Percentiles rank a stretch among this genome's conserved stretches.
Evolutionary conservation across 2,113 vertebrate species (phyloP).

Genomic region (Periophthalmus modestus): DNA sequence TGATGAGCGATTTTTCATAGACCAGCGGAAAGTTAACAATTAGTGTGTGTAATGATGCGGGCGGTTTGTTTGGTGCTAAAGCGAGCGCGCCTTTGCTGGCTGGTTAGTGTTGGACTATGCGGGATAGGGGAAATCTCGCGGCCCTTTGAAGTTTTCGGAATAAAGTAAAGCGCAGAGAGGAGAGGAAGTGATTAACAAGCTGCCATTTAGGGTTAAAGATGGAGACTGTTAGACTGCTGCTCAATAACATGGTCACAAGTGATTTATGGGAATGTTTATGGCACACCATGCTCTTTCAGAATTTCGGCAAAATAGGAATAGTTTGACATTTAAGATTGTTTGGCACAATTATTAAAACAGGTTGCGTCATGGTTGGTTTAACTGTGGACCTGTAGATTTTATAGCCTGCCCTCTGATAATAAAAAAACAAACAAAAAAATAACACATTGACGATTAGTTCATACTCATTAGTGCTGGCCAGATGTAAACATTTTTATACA

Average conservation of each 20-base stretch:
- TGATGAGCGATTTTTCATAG: slow-evolving; percentile 9
- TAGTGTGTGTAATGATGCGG: slow-evolving; percentile 62
- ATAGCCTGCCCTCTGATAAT: slow-evolving; percentile 7
- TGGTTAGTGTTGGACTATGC: slow-evolving; percentile 56
- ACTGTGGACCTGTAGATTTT: slow-evolving; percentile 22
- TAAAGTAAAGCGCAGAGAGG: slow-evolving; percentile 35
- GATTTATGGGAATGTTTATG: slow-evolving; percentile 3
- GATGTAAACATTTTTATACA: slow-evolving; percentile 37
- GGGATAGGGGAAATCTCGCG: slow-evolving; percentile 36
- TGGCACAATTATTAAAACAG: too few relatives aligned
- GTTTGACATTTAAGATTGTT: background rate
- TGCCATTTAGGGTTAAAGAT: slow-evolving; percentile 25
- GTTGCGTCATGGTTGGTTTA: slow-evolving; percentile 19
- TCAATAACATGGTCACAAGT: background rate
- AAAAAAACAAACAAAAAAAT: too few relatives aligned
- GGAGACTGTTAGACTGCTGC: slow-evolving; percentile 16
- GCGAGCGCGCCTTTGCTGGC: slow-evolving; percentile 53
- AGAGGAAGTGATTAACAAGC: slow-evolving; percentile 51
- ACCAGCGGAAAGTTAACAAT: slow-evolving; percentile 60
- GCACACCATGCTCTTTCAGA: background rate
- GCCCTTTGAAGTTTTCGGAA: slow-evolving; percentile 52
- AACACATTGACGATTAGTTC: too few relatives aligned
- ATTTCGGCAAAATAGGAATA: background rate
- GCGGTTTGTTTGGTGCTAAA: slow-evolving; percentile 57
- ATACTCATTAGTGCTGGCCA: too few relatives aligned